Conservation (phyloP, 30 jellyfish, hydroid and myxozoan species). For the Aurelia sp. region DNA sequence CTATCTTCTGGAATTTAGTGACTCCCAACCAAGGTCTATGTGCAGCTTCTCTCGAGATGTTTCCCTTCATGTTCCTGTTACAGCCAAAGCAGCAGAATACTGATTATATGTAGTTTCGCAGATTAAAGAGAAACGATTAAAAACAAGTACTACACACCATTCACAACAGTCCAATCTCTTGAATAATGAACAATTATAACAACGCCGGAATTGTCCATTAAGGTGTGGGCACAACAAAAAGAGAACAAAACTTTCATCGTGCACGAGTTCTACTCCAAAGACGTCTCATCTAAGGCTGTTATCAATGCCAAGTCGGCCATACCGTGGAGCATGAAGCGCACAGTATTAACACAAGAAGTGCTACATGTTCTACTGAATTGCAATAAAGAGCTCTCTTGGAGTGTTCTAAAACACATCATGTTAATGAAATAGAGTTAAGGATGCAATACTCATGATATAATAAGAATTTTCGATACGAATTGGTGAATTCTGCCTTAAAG, state of each 20-base stretch:
- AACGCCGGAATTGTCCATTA: no score
- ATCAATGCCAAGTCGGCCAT: constrained; percentile 23
- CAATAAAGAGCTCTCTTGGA: constrained; percentile 22
- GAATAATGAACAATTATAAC: not conserved
- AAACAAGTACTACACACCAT: no score
- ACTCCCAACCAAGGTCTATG: no score
- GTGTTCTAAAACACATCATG: constrained; percentile 13
- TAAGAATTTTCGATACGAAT: constrained; percentile 34
- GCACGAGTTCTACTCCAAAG: constrained; percentile 40
- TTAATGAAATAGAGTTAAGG: constrained; percentile 24
- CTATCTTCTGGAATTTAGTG: no score
- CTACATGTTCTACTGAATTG: constrained; percentile 41
- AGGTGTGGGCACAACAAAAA: no score
- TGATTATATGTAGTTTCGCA: no score
- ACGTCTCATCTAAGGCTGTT: constrained; percentile 20
- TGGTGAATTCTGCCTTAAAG: constrained; percentile 32
- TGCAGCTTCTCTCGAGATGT: no score
- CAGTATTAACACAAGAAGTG: not conserved
- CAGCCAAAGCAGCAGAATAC: no score
- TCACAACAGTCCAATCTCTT: no score
- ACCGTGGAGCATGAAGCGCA: not conserved
- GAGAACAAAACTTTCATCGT: constrained; percentile 10
- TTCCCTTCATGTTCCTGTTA: no score
- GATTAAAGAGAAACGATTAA: not conserved
- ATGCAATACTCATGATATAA: constrained; percentile 11